Percentiles rank a stretch among this genome's conserved stretches.
These are phyloP conservation scores for Anoura caudifer DNA, from an alignment of 2,113 vertebrate genomes.

Conservation along the genomic window DNA sequence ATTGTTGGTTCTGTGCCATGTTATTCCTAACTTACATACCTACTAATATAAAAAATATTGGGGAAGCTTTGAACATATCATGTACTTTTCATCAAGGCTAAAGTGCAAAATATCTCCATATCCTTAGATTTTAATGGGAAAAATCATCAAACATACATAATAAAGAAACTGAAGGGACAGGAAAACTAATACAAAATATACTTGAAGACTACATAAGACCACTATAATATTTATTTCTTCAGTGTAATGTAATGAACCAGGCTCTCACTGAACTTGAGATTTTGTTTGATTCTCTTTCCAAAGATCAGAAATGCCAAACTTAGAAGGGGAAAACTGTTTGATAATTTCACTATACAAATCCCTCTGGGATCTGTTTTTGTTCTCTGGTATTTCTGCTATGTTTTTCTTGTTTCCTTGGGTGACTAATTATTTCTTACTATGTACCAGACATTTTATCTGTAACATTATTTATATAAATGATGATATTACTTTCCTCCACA, in stretches of 20 bases:
- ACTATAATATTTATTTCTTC: conserved; percentile 46
- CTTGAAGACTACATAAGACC: conserved; percentile 25
- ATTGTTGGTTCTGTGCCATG: conserved; percentile 27
- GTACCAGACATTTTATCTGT: neutral
- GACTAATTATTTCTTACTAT: neutral
- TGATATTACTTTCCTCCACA: neutral
- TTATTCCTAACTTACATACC: neutral
- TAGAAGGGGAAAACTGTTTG: neutral
- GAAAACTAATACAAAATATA: conserved; percentile 50
- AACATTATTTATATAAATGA: neutral
- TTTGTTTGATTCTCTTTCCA: conserved; percentile 38
- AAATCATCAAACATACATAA: conserved; percentile 51
- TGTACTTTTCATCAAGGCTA: conserved; percentile 72
- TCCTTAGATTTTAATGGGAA: conserved; percentile 58
- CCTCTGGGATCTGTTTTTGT: neutral
- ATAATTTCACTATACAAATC: neutral
- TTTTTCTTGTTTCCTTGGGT: neutral
- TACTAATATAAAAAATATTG: conserved; percentile 25
- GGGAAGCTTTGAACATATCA: conserved; percentile 62
- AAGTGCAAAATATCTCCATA: conserved; percentile 71
- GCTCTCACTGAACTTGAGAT: neutral
- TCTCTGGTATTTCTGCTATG: neutral
- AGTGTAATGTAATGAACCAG: conserved; percentile 4
- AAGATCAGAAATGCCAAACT: conserved; percentile 58
- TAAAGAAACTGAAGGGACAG: conserved; percentile 44